Conservation (phyloP, 2,888 invertebrate genomes). For the Crioceris asparagi region DNA sequence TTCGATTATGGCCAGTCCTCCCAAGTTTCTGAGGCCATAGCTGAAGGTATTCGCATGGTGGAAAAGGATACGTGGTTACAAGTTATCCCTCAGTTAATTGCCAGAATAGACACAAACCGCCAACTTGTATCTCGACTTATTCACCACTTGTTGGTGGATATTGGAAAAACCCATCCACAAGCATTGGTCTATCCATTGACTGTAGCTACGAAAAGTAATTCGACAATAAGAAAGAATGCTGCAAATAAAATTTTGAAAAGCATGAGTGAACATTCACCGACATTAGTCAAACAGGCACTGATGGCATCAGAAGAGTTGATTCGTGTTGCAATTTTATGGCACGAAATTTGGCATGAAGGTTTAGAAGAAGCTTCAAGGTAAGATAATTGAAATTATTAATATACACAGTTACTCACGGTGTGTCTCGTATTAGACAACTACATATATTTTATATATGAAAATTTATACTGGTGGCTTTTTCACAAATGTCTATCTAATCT, state of each 20-base stretch:
- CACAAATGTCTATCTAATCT: too few relatives aligned
- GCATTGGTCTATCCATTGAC: constrained; percentile 95
- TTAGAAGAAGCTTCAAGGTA: constrained; percentile 80
- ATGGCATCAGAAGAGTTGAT: constrained; percentile 96
- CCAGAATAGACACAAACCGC: constrained; percentile 90
- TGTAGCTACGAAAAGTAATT: constrained; percentile 92
- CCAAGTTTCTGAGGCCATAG: constrained; percentile 87
- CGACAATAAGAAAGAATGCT: constrained; percentile 71
- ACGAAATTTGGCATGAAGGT: constrained; percentile 99
- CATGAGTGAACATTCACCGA: constrained; percentile 90
- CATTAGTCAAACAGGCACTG: constrained; percentile 88
- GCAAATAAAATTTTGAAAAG: constrained; percentile 91
- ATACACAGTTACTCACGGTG: too few relatives aligned
- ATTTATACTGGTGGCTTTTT: too few relatives aligned
- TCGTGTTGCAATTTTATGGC: constrained; percentile 97
- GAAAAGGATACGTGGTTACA: constrained; percentile 99
- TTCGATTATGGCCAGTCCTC: constrained; percentile 95
- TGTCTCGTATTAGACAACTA: too few relatives aligned
- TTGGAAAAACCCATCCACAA: constrained; percentile 96
- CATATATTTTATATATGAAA: too few relatives aligned
- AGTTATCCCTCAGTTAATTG: constrained; percentile 97
- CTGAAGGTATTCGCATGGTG: constrained; percentile 84
- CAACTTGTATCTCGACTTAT: constrained; percentile 83
- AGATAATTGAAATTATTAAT: constrained; percentile 3
- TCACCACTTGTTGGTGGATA: constrained; percentile 87